Evolutionary conservation across 2,888 invertebrate species (phyloP).

Genomic region (Sylvicola cinctus): DNA sequence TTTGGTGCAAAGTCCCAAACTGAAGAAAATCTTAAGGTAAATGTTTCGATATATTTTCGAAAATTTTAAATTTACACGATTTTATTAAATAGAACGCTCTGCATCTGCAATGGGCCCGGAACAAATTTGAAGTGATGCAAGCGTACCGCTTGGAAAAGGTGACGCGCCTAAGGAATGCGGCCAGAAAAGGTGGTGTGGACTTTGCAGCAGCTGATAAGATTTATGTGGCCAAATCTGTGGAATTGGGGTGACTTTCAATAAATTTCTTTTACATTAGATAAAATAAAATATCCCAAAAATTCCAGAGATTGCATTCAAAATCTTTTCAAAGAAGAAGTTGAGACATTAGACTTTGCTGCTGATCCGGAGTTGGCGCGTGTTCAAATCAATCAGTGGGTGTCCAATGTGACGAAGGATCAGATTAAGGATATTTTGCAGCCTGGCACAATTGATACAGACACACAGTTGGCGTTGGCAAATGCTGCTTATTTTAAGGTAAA

Average conservation of each 20-base stretch:
- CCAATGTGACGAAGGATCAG: conserved; percentile 48
- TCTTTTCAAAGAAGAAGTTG: conserved; percentile 42
- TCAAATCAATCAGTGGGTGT: conserved; percentile 60
- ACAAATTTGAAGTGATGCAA: conserved; percentile 49
- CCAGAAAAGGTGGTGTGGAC: conserved; percentile 40
- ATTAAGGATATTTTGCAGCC: conserved; percentile 49
- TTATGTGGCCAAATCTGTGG: conserved; percentile 33
- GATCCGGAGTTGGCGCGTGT: conserved; percentile 35
- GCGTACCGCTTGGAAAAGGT: conserved; percentile 53
- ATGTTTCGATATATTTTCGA: conserved; percentile 1
- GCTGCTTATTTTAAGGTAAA: conserved; percentile 74
- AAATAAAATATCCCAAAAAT: too few relatives aligned
- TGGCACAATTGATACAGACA: conserved; percentile 37
- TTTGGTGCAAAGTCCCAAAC: conserved; percentile 54
- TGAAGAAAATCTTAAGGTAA: conserved; percentile 36
- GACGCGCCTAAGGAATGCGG: conserved; percentile 11
- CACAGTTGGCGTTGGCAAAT: conserved; percentile 61
- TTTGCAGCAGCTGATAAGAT: conserved; percentile 46
- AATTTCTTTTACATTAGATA: not conserved
- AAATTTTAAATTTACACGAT: conserved; percentile 11
- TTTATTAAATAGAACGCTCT: conserved; percentile 10
- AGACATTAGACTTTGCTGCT: conserved; percentile 38
- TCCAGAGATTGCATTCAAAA: conserved; percentile 39
- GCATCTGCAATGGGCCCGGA: conserved; percentile 21
- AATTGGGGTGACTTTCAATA: conserved; percentile 8